Evolutionary conservation across 2,797 vertebrate species (phyloP), one percentile per base, ranked within the genome.

Genomic region (Oreochromis mossambicus): DNA sequence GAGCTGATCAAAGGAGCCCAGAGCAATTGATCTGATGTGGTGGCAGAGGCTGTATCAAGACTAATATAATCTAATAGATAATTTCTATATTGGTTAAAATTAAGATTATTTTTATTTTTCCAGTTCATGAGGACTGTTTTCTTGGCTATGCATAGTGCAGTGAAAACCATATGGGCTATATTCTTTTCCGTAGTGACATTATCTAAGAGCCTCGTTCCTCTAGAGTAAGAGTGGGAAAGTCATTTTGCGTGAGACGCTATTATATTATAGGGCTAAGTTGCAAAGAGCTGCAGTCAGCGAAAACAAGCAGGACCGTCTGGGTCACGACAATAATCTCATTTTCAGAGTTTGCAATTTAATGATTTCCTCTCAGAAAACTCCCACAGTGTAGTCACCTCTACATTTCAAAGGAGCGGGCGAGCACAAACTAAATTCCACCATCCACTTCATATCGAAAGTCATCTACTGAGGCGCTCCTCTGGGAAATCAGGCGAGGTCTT

Each of bases 281-380:
- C 66, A 90, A 94, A 92, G 86, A 89, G 87, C 90, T 78, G 83
- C 88, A 87, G 87, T 94, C 93, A 93, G 91, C 95, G 82, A 87
- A 92, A 94, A 94, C 90, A 89, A 90, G 87, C 38, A 73, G 88
- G 77, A 41, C 88, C 11, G 92, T 92, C 89, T 91, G 91, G 90
- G 90, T 92, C 90, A 86, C 38, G 41, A 82, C 90, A 94, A 92
- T 95, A 93, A 95, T 94, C 93, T 94, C 84, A 92, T 95, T 94
- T 89, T 94, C 89, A 89, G 90, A 93, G 89, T 91, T 92, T 90
- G 92, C 92, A 92, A 91, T 92, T 89, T 93, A 93, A 95, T 92
- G 91, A 94, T 92, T 93, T 94, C 93, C 86, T 88, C 84, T 88
- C 88, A 78, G 87, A 87, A 83, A 88, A 55, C 83, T 82, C 86